Evolutionary conservation across 2,113 vertebrate genomes (phyloP).

Genomic region (Bostrychus sinensis): DNA sequence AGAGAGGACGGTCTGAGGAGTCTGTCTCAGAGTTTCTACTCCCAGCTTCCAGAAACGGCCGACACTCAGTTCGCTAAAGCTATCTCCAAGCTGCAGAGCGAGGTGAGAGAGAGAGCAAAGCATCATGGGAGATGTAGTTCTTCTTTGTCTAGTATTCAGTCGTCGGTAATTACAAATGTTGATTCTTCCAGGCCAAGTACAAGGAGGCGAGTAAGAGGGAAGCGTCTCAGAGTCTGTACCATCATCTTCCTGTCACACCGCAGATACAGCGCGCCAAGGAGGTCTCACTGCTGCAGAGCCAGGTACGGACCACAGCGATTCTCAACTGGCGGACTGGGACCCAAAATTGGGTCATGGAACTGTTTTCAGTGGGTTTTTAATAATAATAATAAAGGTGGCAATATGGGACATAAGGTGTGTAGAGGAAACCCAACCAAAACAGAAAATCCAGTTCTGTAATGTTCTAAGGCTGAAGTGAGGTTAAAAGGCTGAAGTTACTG

Average conservation of each 20-base stretch:
- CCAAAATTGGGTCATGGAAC: no score
- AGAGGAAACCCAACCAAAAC: no score
- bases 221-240: conserved; percentile 45
- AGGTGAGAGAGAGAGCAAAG: conserved; percentile 35
- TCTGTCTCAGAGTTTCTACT: conserved; percentile 55
- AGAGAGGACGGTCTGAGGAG: conserved; percentile 46
- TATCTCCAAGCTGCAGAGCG: conserved; percentile 83
- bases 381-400: no score
- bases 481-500: no score
- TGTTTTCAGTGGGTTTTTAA: no score
- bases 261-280: conserved; percentile 57
- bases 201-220: conserved; percentile 78
- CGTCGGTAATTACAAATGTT: no score
- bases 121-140: not conserved
- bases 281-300: conserved; percentile 54
- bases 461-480: no score
- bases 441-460: no score
- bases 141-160: no score
- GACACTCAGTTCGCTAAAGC: conserved; percentile 46
- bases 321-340: no score
- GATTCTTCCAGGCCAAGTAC: conserved; percentile 77
- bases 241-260: conserved; percentile 48
- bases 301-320: conserved; percentile 34
- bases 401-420: no score
- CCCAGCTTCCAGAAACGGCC: conserved; percentile 44